Evolutionary conservation across 2,113 vertebrate species (phyloP).

Genomic region (Lipophrys pholis): DNA sequence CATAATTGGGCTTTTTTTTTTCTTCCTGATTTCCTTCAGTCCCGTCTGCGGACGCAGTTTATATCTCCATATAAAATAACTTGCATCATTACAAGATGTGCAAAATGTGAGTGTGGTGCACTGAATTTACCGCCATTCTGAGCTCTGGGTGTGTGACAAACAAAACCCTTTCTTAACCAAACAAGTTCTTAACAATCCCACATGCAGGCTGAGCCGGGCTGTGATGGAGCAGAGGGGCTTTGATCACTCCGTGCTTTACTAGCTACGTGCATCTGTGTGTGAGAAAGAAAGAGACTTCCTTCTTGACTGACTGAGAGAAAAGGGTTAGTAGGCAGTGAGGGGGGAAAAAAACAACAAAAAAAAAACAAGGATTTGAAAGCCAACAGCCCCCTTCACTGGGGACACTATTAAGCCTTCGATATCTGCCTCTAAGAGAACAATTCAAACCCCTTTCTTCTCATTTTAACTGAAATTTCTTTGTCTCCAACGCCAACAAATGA

Average conservation of each 20-base stretch:
- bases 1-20: too few species aligned
- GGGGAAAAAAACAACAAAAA: background rate
- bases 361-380: conserved; percentile 34
- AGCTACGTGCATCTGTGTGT: background rate
- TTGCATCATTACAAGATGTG: background rate
- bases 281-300: conserved; percentile 9
- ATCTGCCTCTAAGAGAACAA: conserved; percentile 48
- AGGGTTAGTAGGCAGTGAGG: conserved; percentile 8
- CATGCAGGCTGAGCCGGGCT: conserved; percentile 8
- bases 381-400: conserved; percentile 35
- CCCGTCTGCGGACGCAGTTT: too few species aligned
- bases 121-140: background rate
- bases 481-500: background rate
- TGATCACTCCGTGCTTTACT: conserved; percentile 31
- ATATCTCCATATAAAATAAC: too few species aligned
- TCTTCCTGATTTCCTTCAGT: too few species aligned
- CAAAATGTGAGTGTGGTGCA: background rate
- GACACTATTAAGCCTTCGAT: conserved; percentile 57
- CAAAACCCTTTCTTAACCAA: conserved; percentile 15
- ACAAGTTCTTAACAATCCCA: conserved; percentile 21
- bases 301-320: conserved; percentile 18
- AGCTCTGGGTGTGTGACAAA: background rate
- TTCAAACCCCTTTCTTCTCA: conserved; percentile 28
- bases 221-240: conserved; percentile 16
- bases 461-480: conserved; percentile 3